phyloP scores from a whole-genome alignment of 35 echinoderm and acorn worm genomes.

The Nesometra sesokonis region DNA sequence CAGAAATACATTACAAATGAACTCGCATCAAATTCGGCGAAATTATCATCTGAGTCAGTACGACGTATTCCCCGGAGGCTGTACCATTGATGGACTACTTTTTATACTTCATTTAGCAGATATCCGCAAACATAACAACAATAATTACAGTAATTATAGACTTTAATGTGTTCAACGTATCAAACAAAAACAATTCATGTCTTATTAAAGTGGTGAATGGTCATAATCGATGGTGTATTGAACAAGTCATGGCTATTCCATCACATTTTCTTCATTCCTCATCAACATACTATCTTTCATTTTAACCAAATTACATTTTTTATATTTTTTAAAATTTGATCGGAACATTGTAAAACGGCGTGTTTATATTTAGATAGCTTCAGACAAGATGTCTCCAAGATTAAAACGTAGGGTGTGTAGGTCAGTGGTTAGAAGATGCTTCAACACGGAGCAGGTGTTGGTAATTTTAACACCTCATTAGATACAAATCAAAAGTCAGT shows the following conservation, averaged over 20 bases:
- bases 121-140: neutral
- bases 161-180: neutral
- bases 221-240: neutral
- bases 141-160: neutral
- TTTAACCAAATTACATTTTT: neutral
- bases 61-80: neutral
- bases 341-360: neutral
- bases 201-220: neutral
- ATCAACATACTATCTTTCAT: neutral
- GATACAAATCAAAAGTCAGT: neutral
- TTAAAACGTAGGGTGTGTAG: neutral
- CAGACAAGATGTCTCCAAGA: neutral
- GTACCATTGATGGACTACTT: neutral
- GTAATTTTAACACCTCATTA: neutral
- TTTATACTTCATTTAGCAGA: neutral
- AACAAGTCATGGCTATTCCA: neutral
- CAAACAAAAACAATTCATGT: neutral
- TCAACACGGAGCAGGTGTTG: neutral
- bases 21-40: neutral
- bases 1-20: neutral
- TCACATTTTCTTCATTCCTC: neutral
- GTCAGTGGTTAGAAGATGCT: neutral
- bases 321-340: neutral
- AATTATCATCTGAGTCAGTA: neutral
- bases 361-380: neutral